Conservation (phyloP, 2,113 vertebrate genomes). For the Myocastor coypus region DNA sequence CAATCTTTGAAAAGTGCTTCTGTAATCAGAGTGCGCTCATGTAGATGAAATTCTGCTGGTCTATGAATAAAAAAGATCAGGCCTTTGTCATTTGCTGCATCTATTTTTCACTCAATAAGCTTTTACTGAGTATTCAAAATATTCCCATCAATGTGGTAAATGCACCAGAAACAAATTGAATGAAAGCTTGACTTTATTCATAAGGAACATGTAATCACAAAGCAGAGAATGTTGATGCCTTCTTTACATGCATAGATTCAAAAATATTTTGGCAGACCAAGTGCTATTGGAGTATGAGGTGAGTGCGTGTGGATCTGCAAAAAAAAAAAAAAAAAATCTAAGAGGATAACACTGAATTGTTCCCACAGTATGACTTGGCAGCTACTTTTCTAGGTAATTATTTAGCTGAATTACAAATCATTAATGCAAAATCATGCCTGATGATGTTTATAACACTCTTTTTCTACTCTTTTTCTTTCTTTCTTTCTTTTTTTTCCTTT, state of each 20-base stretch:
- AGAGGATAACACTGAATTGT: background rate
- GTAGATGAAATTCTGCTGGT: background rate
- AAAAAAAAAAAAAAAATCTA: background rate
- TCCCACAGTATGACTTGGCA: background rate
- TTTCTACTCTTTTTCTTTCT: too few relatives aligned
- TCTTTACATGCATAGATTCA: background rate
- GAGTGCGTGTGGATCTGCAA: fast-evolving
- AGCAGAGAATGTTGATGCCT: background rate
- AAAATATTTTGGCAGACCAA: background rate
- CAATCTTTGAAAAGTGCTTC: slow-evolving; percentile 11
- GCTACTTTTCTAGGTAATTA: background rate
- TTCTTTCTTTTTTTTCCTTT: too few relatives aligned
- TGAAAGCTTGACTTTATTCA: background rate
- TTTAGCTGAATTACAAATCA: background rate
- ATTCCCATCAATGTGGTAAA: background rate
- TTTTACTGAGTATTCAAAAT: background rate
- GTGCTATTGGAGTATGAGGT: background rate
- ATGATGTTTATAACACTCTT: background rate
- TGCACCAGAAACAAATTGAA: background rate
- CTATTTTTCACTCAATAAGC: background rate
- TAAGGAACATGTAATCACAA: background rate
- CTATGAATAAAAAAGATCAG: background rate
- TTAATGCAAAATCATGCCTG: background rate
- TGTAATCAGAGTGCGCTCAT: background rate
- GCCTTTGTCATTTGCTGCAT: background rate